These are phyloP conservation scores for Eleginops maclovinus DNA, from an alignment of 2,113 vertebrate species.

Conservation along the genomic window DNA sequence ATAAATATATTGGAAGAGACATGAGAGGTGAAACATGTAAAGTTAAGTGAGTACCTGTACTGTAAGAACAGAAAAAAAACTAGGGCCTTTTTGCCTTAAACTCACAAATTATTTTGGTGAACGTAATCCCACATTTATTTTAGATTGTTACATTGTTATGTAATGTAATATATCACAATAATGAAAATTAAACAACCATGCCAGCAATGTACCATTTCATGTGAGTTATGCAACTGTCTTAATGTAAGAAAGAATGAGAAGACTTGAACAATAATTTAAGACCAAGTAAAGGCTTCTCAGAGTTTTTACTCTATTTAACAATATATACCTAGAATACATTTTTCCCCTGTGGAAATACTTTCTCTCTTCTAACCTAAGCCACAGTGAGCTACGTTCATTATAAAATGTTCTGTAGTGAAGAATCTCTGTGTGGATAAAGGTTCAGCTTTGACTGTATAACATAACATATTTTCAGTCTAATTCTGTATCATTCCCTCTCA, in stretches of 20 bases:
- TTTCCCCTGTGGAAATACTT: not conserved
- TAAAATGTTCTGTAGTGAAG: not conserved
- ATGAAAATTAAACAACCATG: not conserved
- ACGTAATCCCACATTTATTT: not conserved
- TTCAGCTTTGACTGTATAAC: not conserved
- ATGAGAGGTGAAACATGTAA: not conserved
- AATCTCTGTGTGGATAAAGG: not conserved
- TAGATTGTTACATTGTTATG: not conserved
- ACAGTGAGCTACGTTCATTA: not conserved
- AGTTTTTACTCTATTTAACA: not conserved
- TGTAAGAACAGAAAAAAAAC: not conserved
- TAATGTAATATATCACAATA: not conserved
- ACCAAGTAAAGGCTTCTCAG: not conserved
- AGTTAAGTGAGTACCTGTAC: not conserved
- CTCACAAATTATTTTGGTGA: not conserved
- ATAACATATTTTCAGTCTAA: conserved; percentile 3
- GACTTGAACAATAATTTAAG: not conserved
- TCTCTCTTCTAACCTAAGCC: not conserved
- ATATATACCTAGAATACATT: not conserved
- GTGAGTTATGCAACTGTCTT: not conserved
- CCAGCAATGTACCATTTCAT: not conserved
- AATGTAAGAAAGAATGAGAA: not conserved
- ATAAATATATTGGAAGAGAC: not conserved
- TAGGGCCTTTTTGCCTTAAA: not conserved
- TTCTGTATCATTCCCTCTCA: conserved; percentile 20